phyloP scores from a whole-genome alignment of 2,888 invertebrate genomes.

The Agrotis ipsilon region DNA sequence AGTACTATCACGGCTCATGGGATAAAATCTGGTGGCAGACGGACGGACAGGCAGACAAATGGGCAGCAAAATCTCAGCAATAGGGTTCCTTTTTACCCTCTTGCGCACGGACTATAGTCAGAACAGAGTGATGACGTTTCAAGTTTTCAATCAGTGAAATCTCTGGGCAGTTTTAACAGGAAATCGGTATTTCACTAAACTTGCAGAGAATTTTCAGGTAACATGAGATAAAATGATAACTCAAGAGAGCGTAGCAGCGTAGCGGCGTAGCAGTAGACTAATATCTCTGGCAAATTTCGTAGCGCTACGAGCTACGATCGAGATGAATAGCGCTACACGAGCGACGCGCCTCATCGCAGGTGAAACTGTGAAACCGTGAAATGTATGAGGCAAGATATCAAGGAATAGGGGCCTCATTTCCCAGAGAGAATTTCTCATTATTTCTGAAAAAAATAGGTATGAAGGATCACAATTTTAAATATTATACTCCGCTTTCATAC shows the following conservation, averaged over 20 bases:
- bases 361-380: slow-evolving; percentile 27
- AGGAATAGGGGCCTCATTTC: background rate
- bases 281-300: slow-evolving; percentile 43
- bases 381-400: slow-evolving; percentile 8
- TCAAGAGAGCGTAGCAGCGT: slow-evolving; percentile 24
- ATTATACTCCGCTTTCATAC: too few relatives aligned
- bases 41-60: too few relatives aligned
- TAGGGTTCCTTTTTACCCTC: too few relatives aligned
- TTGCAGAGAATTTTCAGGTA: background rate
- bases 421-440: background rate
- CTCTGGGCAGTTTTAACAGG: too few relatives aligned
- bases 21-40: too few relatives aligned
- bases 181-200: background rate
- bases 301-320: slow-evolving; percentile 43
- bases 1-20: too few relatives aligned
- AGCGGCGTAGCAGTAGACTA: slow-evolving; percentile 26
- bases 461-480: too few relatives aligned
- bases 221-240: slow-evolving; percentile 6
- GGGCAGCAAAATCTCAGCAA: too few relatives aligned
- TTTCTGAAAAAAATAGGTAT: background rate
- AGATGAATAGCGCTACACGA: slow-evolving; percentile 38
- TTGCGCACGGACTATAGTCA: too few relatives aligned
- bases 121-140: background rate
- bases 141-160: background rate
- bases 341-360: slow-evolving; percentile 17